Evolutionary conservation across 2,113 vertebrate genomes (phyloP).

Genomic region (Amia ocellicauda): DNA sequence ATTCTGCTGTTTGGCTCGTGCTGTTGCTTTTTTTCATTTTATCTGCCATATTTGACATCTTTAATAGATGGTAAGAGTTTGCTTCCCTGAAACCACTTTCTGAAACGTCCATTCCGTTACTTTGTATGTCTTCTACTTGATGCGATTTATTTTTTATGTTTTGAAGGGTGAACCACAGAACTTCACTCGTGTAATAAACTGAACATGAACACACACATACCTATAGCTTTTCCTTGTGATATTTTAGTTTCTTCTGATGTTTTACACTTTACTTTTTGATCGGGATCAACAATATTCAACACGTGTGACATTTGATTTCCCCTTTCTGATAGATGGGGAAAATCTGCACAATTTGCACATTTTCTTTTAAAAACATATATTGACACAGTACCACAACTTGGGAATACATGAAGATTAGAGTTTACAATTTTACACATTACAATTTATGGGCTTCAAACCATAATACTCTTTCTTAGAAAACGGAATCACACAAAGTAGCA

Average conservation of each 20-base stretch:
- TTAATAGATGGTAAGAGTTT: conserved; percentile 41
- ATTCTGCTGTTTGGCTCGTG: conserved; percentile 35
- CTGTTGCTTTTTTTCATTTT: conserved; percentile 35
- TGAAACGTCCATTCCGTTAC: conserved; percentile 21
- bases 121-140: conserved; percentile 2
- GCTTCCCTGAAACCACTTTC: conserved; percentile 22
- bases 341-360: no score
- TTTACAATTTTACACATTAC: no score
- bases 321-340: no score
- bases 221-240: no score
- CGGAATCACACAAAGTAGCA: no score
- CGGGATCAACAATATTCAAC: conserved; percentile 2
- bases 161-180: conserved; percentile 15
- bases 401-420: no score
- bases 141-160: not conserved
- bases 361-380: no score
- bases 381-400: no score
- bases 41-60: conserved; percentile 46
- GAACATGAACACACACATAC: no score
- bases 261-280: conserved; percentile 12
- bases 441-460: no score
- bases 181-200: conserved; percentile 13
- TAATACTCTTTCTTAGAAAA: no score
- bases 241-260: conserved; percentile 12
- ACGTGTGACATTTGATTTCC: no score